phyloP scores from a whole-genome alignment of 2,113 vertebrate genomes.

The Takifugu bimaculatus region DNA sequence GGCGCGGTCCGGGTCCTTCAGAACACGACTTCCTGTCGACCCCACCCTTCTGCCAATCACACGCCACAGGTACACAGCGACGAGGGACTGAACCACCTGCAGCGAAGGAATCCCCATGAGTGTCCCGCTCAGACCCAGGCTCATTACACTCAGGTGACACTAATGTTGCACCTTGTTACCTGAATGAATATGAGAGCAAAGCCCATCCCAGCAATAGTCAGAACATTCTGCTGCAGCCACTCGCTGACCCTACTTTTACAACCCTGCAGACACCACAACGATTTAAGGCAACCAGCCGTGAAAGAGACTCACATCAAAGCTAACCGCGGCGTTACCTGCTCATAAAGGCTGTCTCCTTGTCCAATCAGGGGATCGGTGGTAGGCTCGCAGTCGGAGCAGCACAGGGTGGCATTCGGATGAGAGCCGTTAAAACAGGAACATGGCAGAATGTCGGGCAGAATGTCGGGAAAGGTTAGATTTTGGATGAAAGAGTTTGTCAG shows the following conservation, averaged over 20 bases:
- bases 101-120: background rate
- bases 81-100: slow-evolving; percentile 12
- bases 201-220: slow-evolving; percentile 54
- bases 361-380: background rate
- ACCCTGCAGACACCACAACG: slow-evolving; percentile 38
- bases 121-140: too few relatives aligned
- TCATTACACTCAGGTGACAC: too few relatives aligned
- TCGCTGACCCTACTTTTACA: slow-evolving; percentile 36
- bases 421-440: slow-evolving; percentile 64
- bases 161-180: slow-evolving; percentile 28
- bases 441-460: slow-evolving; percentile 61
- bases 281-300: background rate
- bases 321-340: slow-evolving; percentile 32
- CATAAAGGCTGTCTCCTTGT: slow-evolving; percentile 18
- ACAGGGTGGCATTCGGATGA: background rate
- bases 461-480: background rate
- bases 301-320: background rate
- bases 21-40: background rate
- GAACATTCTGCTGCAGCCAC: slow-evolving; percentile 58
- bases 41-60: background rate
- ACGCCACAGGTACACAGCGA: background rate
- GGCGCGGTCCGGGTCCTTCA: background rate
- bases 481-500: slow-evolving; percentile 48
- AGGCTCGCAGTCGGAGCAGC: slow-evolving; percentile 22
- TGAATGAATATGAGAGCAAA: slow-evolving; percentile 52